phyloP scores from a whole-genome alignment of 2,888 invertebrate genomes.

The Coleophora flavipennella region DNA sequence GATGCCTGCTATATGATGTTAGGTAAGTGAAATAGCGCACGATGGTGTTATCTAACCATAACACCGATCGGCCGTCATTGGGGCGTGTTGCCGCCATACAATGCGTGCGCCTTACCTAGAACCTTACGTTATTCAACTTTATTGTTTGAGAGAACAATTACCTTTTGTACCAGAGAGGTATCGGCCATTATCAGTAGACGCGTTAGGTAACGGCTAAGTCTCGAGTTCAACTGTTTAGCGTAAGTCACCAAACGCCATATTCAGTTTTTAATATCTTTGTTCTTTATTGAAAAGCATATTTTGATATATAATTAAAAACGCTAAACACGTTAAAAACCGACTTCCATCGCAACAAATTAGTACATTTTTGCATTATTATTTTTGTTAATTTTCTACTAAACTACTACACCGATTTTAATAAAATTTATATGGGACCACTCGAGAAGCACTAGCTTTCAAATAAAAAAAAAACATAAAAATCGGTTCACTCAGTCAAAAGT shows the following conservation, averaged over 20 bases:
- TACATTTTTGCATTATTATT: too few species aligned
- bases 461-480: too few species aligned
- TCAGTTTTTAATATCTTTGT: constrained; percentile 41
- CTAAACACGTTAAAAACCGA: too few species aligned
- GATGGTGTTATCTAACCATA: constrained; percentile 35
- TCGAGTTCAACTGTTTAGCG: constrained; percentile 53
- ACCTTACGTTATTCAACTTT: constrained; percentile 60
- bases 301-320: too few species aligned
- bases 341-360: too few species aligned
- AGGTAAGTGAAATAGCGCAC: constrained; percentile 14
- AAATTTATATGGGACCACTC: too few species aligned
- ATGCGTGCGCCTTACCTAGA: constrained; percentile 56
- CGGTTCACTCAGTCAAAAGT: too few species aligned
- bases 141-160: constrained; percentile 70
- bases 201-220: constrained; percentile 51
- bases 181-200: constrained; percentile 58
- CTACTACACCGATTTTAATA: too few species aligned
- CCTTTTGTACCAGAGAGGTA: constrained; percentile 62
- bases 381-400: too few species aligned
- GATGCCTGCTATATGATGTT: constrained; percentile 6
- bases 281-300: too few species aligned
- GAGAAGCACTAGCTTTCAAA: too few species aligned
- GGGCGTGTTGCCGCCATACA: constrained; percentile 29
- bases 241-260: constrained; percentile 27
- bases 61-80: constrained; percentile 28